Evolutionary conservation across 1,140 invertebrate species (phyloP).

Genomic region (Drosophila varians): DNA sequence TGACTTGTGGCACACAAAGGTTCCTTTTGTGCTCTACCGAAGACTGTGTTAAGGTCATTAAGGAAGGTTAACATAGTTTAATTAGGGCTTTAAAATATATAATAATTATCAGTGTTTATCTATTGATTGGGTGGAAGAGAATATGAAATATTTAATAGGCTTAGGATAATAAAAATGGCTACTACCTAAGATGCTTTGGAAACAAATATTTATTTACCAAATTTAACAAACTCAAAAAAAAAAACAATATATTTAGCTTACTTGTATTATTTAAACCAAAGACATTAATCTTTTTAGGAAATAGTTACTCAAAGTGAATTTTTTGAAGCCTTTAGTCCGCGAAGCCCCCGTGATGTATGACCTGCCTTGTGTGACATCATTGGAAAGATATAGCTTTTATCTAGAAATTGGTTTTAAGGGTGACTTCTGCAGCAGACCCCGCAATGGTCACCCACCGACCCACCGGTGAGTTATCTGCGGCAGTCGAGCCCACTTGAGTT

Average conservation of each 20-base stretch:
- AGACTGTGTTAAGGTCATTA: slow-evolving; percentile 5
- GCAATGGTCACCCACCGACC: slow-evolving; percentile 19
- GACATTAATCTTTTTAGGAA: too few species aligned
- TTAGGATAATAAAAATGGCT: background rate
- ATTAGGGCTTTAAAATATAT: background rate
- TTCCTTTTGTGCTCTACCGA: background rate
- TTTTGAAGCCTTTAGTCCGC: background rate
- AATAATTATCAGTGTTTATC: background rate
- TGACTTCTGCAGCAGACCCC: slow-evolving; percentile 32
- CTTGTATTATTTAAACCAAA: too few species aligned
- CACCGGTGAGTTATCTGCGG: slow-evolving; percentile 37
- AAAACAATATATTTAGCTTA: too few species aligned
- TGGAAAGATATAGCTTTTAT: slow-evolving; percentile 7
- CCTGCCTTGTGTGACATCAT: slow-evolving; percentile 5
- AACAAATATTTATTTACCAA: background rate
- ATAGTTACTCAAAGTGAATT: too few species aligned
- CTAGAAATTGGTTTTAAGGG: slow-evolving; percentile 15
- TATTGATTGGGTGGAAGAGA: background rate
- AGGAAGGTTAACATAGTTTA: background rate
- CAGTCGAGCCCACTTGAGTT: slow-evolving; percentile 68
- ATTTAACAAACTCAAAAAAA: too few species aligned
- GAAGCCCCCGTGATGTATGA: slow-evolving; percentile 1
- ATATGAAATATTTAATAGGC: background rate
- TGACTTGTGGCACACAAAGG: slow-evolving; percentile 23
- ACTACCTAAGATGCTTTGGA: background rate